phyloP scores from a whole-genome alignment of 2,113 vertebrate species.

The Pionites leucogaster region DNA sequence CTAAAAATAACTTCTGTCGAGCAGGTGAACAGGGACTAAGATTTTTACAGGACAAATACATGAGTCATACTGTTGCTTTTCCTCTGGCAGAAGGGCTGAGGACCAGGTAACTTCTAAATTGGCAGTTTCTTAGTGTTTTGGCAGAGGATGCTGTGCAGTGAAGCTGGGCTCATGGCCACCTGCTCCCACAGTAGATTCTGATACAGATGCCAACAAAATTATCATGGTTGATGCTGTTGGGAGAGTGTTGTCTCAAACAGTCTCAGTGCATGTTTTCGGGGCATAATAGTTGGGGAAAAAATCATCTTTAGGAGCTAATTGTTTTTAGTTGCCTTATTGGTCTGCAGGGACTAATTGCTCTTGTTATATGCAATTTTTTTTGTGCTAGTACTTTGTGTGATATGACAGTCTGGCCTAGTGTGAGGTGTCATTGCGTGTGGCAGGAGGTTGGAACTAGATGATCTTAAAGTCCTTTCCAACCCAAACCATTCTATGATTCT shows the following conservation, averaged over 20 bases:
- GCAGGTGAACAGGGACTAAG: not conserved
- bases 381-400: not conserved
- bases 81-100: not conserved
- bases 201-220: not conserved
- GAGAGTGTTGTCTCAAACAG: not conserved
- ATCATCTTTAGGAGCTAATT: not conserved
- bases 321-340: not conserved
- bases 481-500: not conserved
- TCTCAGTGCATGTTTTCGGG: not conserved
- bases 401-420: not conserved
- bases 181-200: not conserved
- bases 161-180: not conserved
- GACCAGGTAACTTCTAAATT: not conserved
- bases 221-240: not conserved
- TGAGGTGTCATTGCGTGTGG: not conserved
- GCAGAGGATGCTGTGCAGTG: not conserved
- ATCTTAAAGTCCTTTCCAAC: not conserved
- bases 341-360: not conserved
- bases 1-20: not conserved
- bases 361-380: not conserved
- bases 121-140: not conserved
- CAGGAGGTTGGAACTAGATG: not conserved
- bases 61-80: not conserved
- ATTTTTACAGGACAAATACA: fast-evolving
- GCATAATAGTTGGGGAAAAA: not conserved